Conservation (phyloP, 2,113 vertebrate species). For the Ciconia stormi region DNA sequence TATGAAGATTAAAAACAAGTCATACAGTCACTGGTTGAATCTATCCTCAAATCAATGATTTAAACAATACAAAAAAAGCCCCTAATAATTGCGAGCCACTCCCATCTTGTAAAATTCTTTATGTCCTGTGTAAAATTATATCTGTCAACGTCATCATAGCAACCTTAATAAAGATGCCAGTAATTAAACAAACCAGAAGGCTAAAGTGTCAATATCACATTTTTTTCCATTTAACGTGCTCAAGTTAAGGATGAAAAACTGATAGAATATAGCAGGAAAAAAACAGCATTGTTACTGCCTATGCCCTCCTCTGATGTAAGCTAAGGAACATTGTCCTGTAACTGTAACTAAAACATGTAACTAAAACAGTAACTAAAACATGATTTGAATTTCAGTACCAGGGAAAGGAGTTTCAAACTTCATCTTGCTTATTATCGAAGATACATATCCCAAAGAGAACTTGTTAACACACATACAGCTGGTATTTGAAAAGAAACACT, state of each 20-base stretch:
- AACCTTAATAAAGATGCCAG: neutral
- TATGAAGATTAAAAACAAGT: neutral
- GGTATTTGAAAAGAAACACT: neutral
- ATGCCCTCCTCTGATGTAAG: neutral
- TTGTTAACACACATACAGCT: neutral
- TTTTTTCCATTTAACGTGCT: neutral
- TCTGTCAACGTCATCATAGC: neutral
- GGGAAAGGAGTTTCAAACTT: neutral
- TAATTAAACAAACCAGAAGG: neutral
- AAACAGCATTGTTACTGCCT: neutral
- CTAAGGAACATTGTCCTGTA: neutral
- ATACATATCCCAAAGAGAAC: neutral
- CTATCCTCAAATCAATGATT: neutral
- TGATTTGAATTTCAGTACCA: neutral
- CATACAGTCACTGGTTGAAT: neutral
- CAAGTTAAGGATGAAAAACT: neutral
- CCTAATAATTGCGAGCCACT: neutral
- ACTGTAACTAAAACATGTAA: neutral
- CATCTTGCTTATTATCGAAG: neutral
- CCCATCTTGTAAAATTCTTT: neutral
- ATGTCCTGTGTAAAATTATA: neutral
- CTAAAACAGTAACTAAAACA: neutral
- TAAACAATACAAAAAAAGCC: neutral
- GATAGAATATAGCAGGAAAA: neutral
- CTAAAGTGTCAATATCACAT: neutral